A percentile compares a stretch with the other conserved stretches of the same genome.
Evolutionary conservation across 2,888 invertebrate species (phyloP).

Genomic region (Melitaea athalia): DNA sequence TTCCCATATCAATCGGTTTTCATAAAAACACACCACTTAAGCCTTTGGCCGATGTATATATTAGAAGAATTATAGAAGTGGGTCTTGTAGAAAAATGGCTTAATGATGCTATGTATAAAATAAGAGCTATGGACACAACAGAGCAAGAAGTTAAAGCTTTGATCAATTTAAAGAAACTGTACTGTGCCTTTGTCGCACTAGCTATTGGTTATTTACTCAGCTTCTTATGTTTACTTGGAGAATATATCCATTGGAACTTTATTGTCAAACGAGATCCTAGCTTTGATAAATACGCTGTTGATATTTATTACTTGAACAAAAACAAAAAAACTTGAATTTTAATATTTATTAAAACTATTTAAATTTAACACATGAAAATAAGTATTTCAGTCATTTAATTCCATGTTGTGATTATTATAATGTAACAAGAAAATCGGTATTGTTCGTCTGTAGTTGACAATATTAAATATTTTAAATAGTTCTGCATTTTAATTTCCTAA

Average conservation of each 20-base stretch:
- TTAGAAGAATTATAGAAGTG: slow-evolving; percentile 87
- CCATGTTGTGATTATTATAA: neutral
- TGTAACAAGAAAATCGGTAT: neutral
- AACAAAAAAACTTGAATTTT: slow-evolving; percentile 50
- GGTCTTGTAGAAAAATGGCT: slow-evolving; percentile 91
- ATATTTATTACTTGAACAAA: slow-evolving; percentile 76
- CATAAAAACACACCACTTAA: slow-evolving; percentile 92
- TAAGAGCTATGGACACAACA: slow-evolving; percentile 80
- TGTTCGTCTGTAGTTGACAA: neutral
- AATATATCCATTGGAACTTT: slow-evolving; percentile 86
- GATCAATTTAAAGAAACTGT: slow-evolving; percentile 89
- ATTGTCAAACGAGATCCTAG: slow-evolving; percentile 85
- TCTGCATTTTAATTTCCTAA: neutral
- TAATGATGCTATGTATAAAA: slow-evolving; percentile 86
- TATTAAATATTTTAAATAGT: neutral
- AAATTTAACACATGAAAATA: slow-evolving; percentile 44
- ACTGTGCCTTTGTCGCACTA: slow-evolving; percentile 89
- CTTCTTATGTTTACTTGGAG: slow-evolving; percentile 79
- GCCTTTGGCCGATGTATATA: slow-evolving; percentile 84
- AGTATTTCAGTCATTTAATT: slow-evolving; percentile 50
- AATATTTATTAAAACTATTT: slow-evolving; percentile 41
- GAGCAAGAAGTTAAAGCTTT: slow-evolving; percentile 86
- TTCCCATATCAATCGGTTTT: slow-evolving; percentile 91
- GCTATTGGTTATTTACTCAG: slow-evolving; percentile 86
- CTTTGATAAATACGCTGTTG: slow-evolving; percentile 86